A percentile compares a stretch with the other conserved stretches of the same genome.
Conservation (phyloP, 2,797 vertebrate genomes). For the Melanotaenia nigrans region DNA sequence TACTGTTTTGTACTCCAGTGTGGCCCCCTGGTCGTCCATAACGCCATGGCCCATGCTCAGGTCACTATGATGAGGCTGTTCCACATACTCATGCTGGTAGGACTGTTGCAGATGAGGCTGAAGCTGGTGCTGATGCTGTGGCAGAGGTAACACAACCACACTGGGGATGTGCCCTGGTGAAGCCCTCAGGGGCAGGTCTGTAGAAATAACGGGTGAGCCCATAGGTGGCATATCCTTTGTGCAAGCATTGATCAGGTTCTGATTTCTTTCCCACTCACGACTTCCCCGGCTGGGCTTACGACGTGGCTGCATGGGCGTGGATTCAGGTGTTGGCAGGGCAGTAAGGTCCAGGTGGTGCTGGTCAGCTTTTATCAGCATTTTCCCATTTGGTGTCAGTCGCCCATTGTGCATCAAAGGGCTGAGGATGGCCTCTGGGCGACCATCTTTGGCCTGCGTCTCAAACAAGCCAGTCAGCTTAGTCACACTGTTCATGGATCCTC, state of each 20-base stretch:
- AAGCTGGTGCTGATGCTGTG: constrained; percentile 86
- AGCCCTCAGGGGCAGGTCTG: constrained; percentile 90
- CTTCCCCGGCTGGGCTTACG: constrained; percentile 93
- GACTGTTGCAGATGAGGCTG: constrained; percentile 86
- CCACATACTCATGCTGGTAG: constrained; percentile 96
- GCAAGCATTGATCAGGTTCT: constrained; percentile 98
- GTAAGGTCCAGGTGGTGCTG: constrained; percentile 96
- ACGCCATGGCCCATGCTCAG: constrained; percentile 81
- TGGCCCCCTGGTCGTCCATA: constrained; percentile 92
- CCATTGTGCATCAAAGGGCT: constrained; percentile 97
- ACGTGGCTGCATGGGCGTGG: constrained; percentile 96
- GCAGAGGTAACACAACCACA: constrained; percentile 93
- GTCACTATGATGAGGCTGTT: constrained; percentile 93
- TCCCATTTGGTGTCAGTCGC: constrained; percentile 88
- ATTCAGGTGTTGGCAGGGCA: constrained; percentile 94
- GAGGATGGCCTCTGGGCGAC: constrained; percentile 93
- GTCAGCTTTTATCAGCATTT: constrained; percentile 96
- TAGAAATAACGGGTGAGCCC: constrained; percentile 93
- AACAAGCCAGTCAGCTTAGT: constrained; percentile 97
- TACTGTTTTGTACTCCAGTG: constrained; percentile 95
- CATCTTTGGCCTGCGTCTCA: constrained; percentile 93
- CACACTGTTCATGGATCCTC: constrained; percentile 97
- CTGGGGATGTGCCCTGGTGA: constrained; percentile 97
- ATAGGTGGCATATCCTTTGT: constrained; percentile 94
- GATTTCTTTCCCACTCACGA: constrained; percentile 97